These are phyloP conservation scores for Coptotermes formosanus DNA, from an alignment of 1,140 invertebrate genomes.

Conservation along the genomic window DNA sequence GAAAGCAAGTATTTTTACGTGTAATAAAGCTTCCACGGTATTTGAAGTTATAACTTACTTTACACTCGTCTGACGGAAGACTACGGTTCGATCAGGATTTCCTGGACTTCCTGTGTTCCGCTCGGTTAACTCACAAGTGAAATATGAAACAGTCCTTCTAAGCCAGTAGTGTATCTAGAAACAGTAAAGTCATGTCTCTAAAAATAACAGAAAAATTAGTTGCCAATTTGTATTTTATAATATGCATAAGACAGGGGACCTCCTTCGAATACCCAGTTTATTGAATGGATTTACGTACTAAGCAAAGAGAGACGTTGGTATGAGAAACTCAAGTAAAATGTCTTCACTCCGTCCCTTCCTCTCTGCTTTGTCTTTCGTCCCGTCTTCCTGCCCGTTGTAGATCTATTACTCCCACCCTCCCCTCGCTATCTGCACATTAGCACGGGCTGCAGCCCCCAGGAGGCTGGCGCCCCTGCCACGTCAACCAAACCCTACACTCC, in stretches of 20 bases:
- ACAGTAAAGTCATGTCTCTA: neutral
- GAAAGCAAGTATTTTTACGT: too few species aligned
- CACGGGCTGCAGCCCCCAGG: neutral
- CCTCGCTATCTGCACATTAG: slow-evolving; percentile 1
- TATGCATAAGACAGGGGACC: neutral
- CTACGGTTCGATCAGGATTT: neutral
- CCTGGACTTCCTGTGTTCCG: neutral
- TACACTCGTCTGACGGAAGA: neutral
- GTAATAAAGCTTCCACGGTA: too few species aligned
- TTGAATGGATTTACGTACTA: neutral
- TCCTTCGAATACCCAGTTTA: neutral
- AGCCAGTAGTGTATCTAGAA: neutral
- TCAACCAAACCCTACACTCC: neutral
- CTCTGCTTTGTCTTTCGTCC: neutral
- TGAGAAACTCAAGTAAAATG: neutral
- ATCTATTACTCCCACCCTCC: neutral
- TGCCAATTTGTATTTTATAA: neutral
- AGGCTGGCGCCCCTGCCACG: neutral
- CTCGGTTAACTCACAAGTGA: neutral
- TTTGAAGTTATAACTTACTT: too few species aligned
- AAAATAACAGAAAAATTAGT: neutral
- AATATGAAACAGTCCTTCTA: neutral
- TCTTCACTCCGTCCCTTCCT: neutral
- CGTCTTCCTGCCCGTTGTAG: neutral
- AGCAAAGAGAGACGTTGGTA: neutral